Evolutionary conservation across 2,113 vertebrate genomes (phyloP), one percentile per base, ranked within the genome.

Genomic region (Protomyctophum bolini): DNA sequence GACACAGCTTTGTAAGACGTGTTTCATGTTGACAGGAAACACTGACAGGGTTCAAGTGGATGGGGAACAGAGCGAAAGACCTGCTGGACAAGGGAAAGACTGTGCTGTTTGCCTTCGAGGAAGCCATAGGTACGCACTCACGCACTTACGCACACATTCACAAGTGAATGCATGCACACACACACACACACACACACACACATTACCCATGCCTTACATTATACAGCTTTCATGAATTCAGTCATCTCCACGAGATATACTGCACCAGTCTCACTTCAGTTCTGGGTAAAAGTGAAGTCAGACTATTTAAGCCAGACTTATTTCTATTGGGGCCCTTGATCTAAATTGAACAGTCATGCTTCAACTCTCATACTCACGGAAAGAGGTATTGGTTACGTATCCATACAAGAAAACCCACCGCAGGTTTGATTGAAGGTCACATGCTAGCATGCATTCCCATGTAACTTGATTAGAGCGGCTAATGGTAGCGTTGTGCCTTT

Each of bases 11-110:
- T 8, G 54, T 61, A 21, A 21, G 4, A 67, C 33, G 41, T 4
- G 29, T 59, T 8, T 8, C 76, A 59, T 85, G 74, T 77, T 47
- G 2, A 75, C 82, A 99, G 98, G 98, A 99, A 92, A 99, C 97
- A 0, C 80, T 99, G 63, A 99, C 98, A 0, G 98, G 98, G 68
- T 99, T 99, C 85, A 99, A 99, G 77, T 99, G 98, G 98, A 98
- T 99, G 97, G 98, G 97, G 70, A 99, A 98, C 90, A 87, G 97
- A 91, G 94, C 95, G 74, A 95, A 91, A 63, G 94, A 97, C 72
- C 94, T 99, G 10, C 89, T 95, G 88, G 95, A 97, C 75, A 92
- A 97, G 82, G 95, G 93, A 29, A 99, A 98, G 80, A 94, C 86
- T 3, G 95, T 99, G 70, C 89, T 98, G 51, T 99, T 99, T 93